Evolutionary conservation across 2,797 vertebrate species (phyloP), one percentile per base, ranked within the genome.

Genomic region (Enteromius argenteus): DNA sequence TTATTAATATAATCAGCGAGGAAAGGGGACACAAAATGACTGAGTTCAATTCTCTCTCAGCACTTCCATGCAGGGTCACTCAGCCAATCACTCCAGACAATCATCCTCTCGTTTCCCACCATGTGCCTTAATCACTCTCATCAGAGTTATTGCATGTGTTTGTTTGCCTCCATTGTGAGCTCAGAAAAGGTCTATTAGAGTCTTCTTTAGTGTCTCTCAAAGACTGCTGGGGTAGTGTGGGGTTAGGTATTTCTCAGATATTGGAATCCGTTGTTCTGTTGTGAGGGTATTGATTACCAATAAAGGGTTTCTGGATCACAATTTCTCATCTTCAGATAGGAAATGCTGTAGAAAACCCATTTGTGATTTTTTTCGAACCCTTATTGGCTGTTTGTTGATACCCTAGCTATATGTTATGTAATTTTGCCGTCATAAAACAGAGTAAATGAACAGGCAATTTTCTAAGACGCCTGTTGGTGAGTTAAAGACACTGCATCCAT

Each of bases 1-100:
- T 93, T 93, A 94, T 94, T 93, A 94, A 95, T 94, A 90, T 91
- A 93, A 94, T 95, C 93, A 94, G 90, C 86, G 85, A 86, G 73
- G 91, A 91, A 91, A 92, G 91, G 91, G 89, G 83, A 90, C 90
- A 91, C 91, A 89, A 88, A 92, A 93, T 94, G 85, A 92, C 91
- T 89, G 86, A 90, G 91, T 87, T 89, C 87, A 89, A 89, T 81
- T 86, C 89, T 92, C 92, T 89, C 88, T 85, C 86, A 85, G 67
- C 81, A 87, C 91, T 86, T 88, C 90, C 92, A 91, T 92, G 93
- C 88, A 90, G 94, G 93, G 92, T 94, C 93, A 92, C 92, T 90
- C 90, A 89, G 86, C 91, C 91, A 91, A 94, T 93, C 91, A 90
- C 88, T 91, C 89, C 78, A 90, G 87, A 88, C 90, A 88, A 92